phyloP scores from a whole-genome alignment of 2,113 vertebrate species.

The Mesoclemmys tuberculata region DNA sequence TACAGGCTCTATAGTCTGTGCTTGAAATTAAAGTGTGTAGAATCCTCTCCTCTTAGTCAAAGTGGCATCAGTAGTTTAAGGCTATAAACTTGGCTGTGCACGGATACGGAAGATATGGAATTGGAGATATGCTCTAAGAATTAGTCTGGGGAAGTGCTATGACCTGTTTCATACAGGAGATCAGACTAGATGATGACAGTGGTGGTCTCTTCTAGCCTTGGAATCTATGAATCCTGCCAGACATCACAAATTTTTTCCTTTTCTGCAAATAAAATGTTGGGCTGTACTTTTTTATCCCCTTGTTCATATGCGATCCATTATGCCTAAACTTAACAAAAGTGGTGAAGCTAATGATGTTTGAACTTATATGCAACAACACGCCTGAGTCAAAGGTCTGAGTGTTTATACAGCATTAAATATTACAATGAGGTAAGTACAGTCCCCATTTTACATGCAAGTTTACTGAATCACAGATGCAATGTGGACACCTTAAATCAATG shows the following conservation, averaged over 20 bases:
- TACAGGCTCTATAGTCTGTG: not conserved
- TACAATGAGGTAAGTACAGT: accelerated
- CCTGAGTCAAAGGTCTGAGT: not conserved
- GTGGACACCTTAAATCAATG: accelerated
- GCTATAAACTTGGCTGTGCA: not conserved
- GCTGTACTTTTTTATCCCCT: not conserved
- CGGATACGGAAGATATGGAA: not conserved
- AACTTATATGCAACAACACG: not conserved
- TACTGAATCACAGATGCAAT: not conserved
- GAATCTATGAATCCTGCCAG: not conserved
- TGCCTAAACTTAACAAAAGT: not conserved
- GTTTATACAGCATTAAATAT: accelerated
- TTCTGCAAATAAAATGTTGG: not conserved
- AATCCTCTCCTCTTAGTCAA: not conserved
- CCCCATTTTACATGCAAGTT: not conserved
- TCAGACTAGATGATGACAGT: not conserved
- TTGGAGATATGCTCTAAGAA: not conserved
- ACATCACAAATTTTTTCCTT: not conserved
- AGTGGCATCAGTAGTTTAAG: not conserved
- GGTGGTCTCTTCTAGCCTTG: not conserved
- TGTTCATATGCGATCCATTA: not conserved
- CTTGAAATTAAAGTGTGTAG: not conserved
- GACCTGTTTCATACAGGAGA: not conserved
- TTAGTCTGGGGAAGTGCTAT: not conserved
- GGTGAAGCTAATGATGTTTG: not conserved